Evolutionary conservation across 2,113 vertebrate species (phyloP), one percentile per base, ranked within the genome.

Genomic region (Phaethon lepturus): DNA sequence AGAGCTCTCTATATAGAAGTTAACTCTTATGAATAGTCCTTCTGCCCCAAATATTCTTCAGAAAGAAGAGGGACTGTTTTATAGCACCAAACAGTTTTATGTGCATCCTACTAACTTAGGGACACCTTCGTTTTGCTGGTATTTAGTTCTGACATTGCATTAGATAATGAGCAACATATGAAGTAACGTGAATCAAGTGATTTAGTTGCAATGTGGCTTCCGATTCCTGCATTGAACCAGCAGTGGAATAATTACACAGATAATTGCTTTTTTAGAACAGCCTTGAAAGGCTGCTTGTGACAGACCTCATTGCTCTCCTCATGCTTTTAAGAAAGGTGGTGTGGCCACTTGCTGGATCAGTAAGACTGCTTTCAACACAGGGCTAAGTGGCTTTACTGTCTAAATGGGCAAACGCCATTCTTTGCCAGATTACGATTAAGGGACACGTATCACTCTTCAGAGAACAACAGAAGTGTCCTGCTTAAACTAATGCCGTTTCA

Each of bases 131-230:
- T 42, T 84, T 81, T 17, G 19, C 24, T 82, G 60, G 42, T 71
- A 35, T 81, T 78, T 50, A 2, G 4, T 68, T 93, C 76, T 84
- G 66, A 82, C 74, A 40, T 16, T n/a, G 44, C 72, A 29, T 77
- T 58, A 83, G 55, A 42, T 62, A 95, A 88, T 22, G 11, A 93
- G 60, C 53, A 47, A 38, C 20, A 23, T 49, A 84, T 63, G 93
- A 88, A 73, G 75, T 50, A 55, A 93, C 8, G 55, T 55, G 38
- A 93, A 93, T 69, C 44, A 75, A 91, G 62, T 29, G 38, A 90
- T 79, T 96, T 89, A 50, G 91, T 91, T 96, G 91, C 86, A 94
- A 90, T 72, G 40, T 66, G 62, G 79, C 31, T 93, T 90, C 60
- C 86, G 42, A 78, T 96, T 93, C 80, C 82, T 83, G 85, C 52